Evolutionary conservation across 2,888 invertebrate genomes (phyloP).

Genomic region (Leptura quadrifasciata): DNA sequence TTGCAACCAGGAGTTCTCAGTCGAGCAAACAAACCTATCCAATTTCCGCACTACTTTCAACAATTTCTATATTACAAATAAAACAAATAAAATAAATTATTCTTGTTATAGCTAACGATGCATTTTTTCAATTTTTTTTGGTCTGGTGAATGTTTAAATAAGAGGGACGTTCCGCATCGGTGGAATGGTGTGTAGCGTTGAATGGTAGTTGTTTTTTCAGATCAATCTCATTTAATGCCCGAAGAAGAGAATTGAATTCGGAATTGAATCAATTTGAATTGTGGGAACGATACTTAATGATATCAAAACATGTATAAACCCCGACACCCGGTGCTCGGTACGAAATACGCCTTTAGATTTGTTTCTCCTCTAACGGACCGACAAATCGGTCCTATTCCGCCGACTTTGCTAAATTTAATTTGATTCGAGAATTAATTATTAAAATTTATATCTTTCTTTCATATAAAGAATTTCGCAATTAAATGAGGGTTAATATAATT

Average conservation of each 20-base stretch:
- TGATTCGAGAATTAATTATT: background rate
- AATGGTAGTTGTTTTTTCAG: conserved; percentile 26
- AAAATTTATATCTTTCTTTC: background rate
- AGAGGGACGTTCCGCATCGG: conserved; percentile 34
- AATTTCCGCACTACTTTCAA: conserved; percentile 30
- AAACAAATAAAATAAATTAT: conserved; percentile 25
- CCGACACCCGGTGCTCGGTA: conserved; percentile 37
- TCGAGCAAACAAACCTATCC: background rate
- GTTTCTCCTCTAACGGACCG: conserved; percentile 34
- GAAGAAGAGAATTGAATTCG: conserved; percentile 42
- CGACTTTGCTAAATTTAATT: conserved; percentile 3
- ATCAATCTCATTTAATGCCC: conserved; percentile 36
- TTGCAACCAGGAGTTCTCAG: conserved; percentile 1
- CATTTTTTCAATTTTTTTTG: conserved; percentile 29
- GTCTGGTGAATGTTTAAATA: conserved; percentile 25
- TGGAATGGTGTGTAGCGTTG: conserved; percentile 18
- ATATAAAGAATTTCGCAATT: background rate
- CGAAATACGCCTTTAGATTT: conserved; percentile 30
- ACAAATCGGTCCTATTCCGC: conserved; percentile 19
- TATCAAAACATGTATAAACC: conserved; percentile 42
- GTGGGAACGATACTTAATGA: conserved; percentile 42
- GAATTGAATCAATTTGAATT: conserved; percentile 43
- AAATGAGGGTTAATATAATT: background rate
- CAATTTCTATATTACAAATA: conserved; percentile 3
- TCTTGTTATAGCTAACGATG: conserved; percentile 35